Percentiles rank a stretch among this genome's conserved stretches.
These are phyloP conservation scores for Folsomia candida DNA, from an alignment of 2,888 invertebrate genomes.

Conservation along the genomic window DNA sequence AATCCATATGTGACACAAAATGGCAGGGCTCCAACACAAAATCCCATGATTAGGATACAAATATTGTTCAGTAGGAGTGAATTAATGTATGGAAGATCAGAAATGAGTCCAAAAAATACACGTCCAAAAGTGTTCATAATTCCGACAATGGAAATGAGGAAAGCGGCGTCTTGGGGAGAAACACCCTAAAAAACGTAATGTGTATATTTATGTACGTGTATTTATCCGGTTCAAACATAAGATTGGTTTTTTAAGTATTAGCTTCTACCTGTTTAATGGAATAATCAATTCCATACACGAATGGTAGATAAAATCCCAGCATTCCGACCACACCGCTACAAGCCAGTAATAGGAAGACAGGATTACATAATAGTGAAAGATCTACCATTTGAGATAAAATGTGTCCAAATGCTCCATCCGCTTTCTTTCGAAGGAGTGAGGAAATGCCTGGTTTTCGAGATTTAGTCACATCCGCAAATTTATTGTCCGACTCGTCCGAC, in stretches of 20 bases:
- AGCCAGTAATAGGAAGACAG: constrained; percentile 86
- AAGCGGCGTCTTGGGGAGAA: constrained; percentile 70
- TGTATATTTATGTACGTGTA: no score
- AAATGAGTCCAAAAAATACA: constrained; percentile 56
- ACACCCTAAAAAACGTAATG: no score
- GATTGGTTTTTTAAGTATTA: no score
- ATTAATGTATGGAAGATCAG: constrained; percentile 66
- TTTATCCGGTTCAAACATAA: no score
- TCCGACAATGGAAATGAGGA: constrained; percentile 72
- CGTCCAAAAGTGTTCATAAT: constrained; percentile 75
- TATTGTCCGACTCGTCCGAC: constrained; percentile 30
- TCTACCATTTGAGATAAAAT: constrained; percentile 88
- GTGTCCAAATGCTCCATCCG: constrained; percentile 65
- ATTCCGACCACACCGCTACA: constrained; percentile 94
- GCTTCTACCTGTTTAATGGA: no score
- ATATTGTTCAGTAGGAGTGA: constrained; percentile 89
- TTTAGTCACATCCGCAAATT: no score
- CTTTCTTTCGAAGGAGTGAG: no score
- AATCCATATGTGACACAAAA: constrained; percentile 71
- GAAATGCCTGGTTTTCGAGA: no score
- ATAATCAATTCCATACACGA: constrained; percentile 78
- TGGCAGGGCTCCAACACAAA: constrained; percentile 78
- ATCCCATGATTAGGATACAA: constrained; percentile 83
- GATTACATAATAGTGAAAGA: constrained; percentile 79
- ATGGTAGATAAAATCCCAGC: constrained; percentile 95